Base-by-base conservation (phyloP, 2,888 invertebrate species). In the Polyommatus icarus region DNA sequence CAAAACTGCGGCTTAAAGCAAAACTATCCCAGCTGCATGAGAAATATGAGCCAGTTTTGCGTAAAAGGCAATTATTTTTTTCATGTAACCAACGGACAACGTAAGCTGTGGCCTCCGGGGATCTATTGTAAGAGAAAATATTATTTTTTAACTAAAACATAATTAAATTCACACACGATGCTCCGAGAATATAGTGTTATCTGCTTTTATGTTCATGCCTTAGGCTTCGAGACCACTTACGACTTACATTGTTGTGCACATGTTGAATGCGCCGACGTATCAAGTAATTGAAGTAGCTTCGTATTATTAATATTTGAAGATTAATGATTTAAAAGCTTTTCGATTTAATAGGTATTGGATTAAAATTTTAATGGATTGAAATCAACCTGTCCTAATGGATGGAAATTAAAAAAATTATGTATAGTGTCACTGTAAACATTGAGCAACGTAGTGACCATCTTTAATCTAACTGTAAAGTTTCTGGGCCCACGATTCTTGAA, bases 161-260 rank as follows among this genome's bases (percentile, higher is more conserved):
- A 72, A 72, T 72, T 72, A 72, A 72, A 72, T 72, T 72, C 40
- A 40, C 72, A 71, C 71, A 40, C 72, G 72, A 72, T 40, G 36
- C 72, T 18, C 36, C 72, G 32, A 67, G 67, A 67, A 67, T 67
- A 18, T 61, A 61, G 61, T 67, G 29, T 67, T 67, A 29, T 67
- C 67, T 67, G 67, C 67, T 67, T 32, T 67, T 67, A 67, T 67
- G 67, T 61, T 24, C 61, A 61, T 67, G 67, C 67, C 29, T 29
- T 29, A 67, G 67, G 67, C 72, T 40, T 72, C n/a, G 10, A 72
- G 40, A 72, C 20, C 36, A 72, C 12, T 72, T 72, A 72, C 32
- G 5, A 15, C 40, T 10, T 72, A 40, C 40, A 72, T 40, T 67
- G 67, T 67, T 67, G 29, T 32, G 67, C 24, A 61, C 24, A 61